Evolutionary conservation across 2,113 vertebrate genomes (phyloP).

Genomic region (Nesogale talazaci): DNA sequence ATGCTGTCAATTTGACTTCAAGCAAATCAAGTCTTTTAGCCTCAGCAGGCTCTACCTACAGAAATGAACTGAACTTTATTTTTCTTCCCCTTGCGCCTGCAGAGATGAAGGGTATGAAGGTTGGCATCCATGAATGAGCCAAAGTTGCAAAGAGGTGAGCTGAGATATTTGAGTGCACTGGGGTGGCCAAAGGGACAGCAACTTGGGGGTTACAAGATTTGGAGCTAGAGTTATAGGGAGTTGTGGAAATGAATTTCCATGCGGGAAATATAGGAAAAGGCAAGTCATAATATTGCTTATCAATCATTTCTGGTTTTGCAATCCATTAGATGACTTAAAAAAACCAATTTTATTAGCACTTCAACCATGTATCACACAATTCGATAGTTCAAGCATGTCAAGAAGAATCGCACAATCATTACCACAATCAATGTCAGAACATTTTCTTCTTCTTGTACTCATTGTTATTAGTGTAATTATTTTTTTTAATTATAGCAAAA

Average conservation of each 20-base stretch:
- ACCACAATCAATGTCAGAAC: no score
- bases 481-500: no score
- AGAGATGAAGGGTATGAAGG: background rate
- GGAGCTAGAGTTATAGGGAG: background rate
- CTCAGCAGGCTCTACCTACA: background rate
- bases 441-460: no score
- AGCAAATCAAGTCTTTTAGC: background rate
- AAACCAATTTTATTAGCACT: no score
- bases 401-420: no score
- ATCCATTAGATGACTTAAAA: background rate
- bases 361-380: no score
- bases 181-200: background rate
- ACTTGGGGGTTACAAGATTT: background rate
- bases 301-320: slow-evolving; percentile 28
- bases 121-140: no score
- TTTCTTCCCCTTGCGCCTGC: background rate
- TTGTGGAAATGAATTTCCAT: background rate
- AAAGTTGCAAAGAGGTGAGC: background rate
- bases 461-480: no score
- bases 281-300: background rate
- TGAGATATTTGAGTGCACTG: background rate
- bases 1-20: background rate
- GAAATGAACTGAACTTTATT: background rate
- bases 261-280: background rate
- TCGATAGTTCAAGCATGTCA: no score